Base-by-base conservation (phyloP, 2,888 invertebrate species). In the Eilema depressum region DNA sequence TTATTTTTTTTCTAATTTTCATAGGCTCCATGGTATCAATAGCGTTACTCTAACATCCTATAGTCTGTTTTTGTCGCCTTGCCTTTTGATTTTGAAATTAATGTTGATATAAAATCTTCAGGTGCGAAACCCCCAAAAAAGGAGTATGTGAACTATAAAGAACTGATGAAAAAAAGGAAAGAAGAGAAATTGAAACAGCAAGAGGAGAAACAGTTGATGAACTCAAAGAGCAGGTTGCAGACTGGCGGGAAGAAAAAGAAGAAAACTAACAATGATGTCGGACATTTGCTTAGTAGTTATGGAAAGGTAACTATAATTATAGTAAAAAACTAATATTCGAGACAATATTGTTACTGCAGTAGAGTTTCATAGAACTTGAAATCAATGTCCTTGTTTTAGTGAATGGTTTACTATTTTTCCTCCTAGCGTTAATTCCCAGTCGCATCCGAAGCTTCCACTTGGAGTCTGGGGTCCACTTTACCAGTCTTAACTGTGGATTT, bases 61-160 rank as follows among this genome's bases (percentile, higher is more conserved):
- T 11, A 20, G 14, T 25, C 26, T 17, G 10, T 60, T 20, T 8
- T 60, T 20, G 17, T 28, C 20, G 26, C 26, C 11, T 26, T 59
- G 57, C 57, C 14, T 59, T 53, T n/a, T 53, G 2, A 59, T 23
- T 59, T 59, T 14, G 14, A 20, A 28, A 60, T 30, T 61, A 20
- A 61, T 61, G 61, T n/a, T 17, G 17, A 0, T 8, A 14, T 60
- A 17, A n/a, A 30, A 33, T 61, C 87, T 90, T 2, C 84, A 96
- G 96, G 98, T 65, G 98, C 98, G 0, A 98, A 97, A 90, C 97
- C 98, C 5, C 97, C 97, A 0, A 97, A 97, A 88, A 96, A 96
- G 41, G 93, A 96, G 67, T 96, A 96, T 77, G 92, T 96, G 66
- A 98, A 98, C 89, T 98, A 98, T 85, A 98, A 98, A 90, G 96